Base-by-base conservation (phyloP, 2,113 vertebrate genomes). In the Aegotheles bennettii region DNA sequence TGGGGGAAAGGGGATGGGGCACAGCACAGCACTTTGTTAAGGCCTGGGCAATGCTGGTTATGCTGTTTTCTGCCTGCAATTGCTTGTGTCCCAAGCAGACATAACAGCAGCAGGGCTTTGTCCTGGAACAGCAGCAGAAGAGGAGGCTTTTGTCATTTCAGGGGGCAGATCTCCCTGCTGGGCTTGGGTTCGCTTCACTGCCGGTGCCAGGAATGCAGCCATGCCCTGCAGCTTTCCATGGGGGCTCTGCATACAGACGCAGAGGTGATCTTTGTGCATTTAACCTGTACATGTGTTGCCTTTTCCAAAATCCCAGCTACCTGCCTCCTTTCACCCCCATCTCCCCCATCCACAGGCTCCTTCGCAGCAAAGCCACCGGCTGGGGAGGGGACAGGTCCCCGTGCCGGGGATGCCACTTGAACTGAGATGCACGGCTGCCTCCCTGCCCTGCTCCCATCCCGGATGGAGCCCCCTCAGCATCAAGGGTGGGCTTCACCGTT, bases 251-350 rank as follows among this genome's bases (percentile, higher is more conserved):
- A 12, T 3, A 11, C 16, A 7, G 14, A 11, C 11, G 11, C 16
- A 9, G 42, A 9, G 38, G 10, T n/a, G 36, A 53, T 29, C 3
- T 87, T 38, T 7, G 2, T 35, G 51, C 23, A 3, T 38, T 26
- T 42, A 57, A 29, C 23, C 31, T 16, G 18, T 3, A 1, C 7
- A 0, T 1, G 7, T 11, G 36, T 33, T 48, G 14, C 16, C 36
- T 84, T 51, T 88, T 35, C 73, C 59, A 5, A 80, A 84, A 56
- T 8, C 67, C 57, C 29, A 36, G 43, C 57, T 2, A 4, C 57
- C 40, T 11, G 29, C 29, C 15, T 47, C 48, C 40, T 26, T 57
- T 68, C 14, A 18, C 18, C 18, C 35, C 21, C 3, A 20, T 17
- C 16, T 7, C 2, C 33, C 21, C 36, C 50, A 20, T 64, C 25